Percentiles rank a stretch among this genome's conserved stretches.
Conservation (phyloP, 2,888 invertebrate genomes). For the Himalopsyche tibetana region DNA sequence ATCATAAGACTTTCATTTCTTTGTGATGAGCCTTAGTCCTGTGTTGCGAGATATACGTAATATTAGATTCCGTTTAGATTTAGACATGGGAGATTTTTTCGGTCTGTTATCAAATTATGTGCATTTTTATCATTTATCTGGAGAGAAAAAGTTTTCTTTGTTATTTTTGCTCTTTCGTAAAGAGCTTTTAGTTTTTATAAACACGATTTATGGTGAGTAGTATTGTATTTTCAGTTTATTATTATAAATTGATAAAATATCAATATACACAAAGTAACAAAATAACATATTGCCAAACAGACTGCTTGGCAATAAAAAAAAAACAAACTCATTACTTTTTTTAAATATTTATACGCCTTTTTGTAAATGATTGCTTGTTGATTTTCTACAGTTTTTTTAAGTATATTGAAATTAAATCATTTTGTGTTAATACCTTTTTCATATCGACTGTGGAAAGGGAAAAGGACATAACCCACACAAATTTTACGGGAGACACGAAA, state of each 20-base stretch:
- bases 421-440: too few relatives aligned
- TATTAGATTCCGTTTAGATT: constrained; percentile 48
- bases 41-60: constrained; percentile 21
- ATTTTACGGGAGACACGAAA: too few relatives aligned
- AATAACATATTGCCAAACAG: too few relatives aligned
- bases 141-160: background rate
- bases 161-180: background rate
- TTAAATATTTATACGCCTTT: too few relatives aligned
- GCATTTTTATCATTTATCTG: constrained; percentile 40
- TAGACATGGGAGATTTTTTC: background rate
- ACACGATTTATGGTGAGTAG: background rate
- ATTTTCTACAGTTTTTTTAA: too few relatives aligned
- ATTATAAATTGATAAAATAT: background rate
- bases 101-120: constrained; percentile 39
- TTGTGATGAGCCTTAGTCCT: constrained; percentile 48
- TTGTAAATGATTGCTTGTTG: too few relatives aligned
- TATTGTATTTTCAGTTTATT: background rate
- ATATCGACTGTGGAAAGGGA: too few relatives aligned
- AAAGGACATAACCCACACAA: too few relatives aligned
- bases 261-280: too few relatives aligned
- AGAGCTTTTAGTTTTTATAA: constrained; percentile 27
- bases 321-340: too few relatives aligned
- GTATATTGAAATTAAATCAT: too few relatives aligned
- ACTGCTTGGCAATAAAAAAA: too few relatives aligned
- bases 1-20: constrained; percentile 52